Conservation (phyloP, 2,113 vertebrate species). For the Apteryx owenii region DNA sequence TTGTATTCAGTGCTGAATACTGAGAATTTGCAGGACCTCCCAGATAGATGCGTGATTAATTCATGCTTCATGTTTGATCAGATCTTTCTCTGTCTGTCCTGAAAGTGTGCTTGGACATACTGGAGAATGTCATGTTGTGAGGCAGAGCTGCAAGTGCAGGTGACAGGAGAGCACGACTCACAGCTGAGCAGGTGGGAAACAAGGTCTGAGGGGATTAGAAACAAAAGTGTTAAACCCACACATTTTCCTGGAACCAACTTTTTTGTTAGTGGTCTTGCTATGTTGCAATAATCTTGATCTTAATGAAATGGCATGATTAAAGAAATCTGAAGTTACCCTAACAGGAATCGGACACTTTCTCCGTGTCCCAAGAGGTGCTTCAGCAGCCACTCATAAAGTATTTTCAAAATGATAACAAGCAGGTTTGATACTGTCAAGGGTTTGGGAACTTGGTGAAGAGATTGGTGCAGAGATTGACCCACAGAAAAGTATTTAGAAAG, state of each 20-base stretch:
- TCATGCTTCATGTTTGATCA: background rate
- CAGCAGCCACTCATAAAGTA: background rate
- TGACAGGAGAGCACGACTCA: background rate
- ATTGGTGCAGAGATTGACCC: too few species aligned
- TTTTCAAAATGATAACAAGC: background rate
- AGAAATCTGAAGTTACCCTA: background rate
- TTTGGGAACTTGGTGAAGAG: background rate
- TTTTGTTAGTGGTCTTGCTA: background rate
- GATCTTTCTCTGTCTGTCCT: background rate
- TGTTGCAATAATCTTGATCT: background rate
- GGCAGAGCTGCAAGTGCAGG: background rate
- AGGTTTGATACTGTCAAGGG: background rate
- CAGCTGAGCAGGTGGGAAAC: background rate
- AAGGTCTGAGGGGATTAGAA: background rate
- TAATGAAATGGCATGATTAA: background rate
- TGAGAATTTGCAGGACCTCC: background rate
- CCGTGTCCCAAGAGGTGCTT: background rate
- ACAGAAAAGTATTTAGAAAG: too few species aligned
- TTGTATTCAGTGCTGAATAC: background rate
- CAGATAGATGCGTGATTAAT: background rate
- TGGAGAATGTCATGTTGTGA: background rate
- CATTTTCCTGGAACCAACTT: background rate
- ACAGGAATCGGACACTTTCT: background rate
- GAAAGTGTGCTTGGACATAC: background rate
- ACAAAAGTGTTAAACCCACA: background rate